A percentile compares a stretch with the other conserved stretches of the same genome.
Evolutionary conservation across 2,888 invertebrate genomes (phyloP).

Genomic region (Corbicula japonica): DNA sequence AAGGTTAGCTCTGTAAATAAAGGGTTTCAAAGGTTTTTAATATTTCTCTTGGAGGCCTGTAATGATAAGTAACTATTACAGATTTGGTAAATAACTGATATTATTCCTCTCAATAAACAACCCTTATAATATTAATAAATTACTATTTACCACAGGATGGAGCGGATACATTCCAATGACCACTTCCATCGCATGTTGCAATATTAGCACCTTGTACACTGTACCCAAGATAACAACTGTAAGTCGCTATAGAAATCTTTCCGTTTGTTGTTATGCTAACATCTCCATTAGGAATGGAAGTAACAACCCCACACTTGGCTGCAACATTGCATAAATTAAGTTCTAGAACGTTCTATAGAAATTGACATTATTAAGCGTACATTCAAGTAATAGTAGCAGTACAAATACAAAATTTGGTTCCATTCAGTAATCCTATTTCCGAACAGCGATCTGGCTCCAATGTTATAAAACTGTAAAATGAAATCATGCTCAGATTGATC

Average conservation of each 20-base stretch:
- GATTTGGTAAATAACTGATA: background rate
- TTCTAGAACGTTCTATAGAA: too few species aligned
- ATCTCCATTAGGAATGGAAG: conserved; percentile 35
- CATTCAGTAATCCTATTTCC: too few species aligned
- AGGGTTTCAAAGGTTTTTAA: too few species aligned
- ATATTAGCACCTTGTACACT: conserved; percentile 33
- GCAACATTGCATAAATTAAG: too few species aligned
- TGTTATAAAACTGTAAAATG: too few species aligned
- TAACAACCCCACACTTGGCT: conserved; percentile 17
- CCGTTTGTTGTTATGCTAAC: conserved; percentile 45
- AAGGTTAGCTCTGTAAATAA: too few species aligned
- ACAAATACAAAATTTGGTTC: too few species aligned
- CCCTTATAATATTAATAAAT: too few species aligned
- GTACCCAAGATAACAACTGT: conserved; percentile 54
- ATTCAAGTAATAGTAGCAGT: too few species aligned
- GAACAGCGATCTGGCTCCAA: too few species aligned
- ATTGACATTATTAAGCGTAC: too few species aligned
- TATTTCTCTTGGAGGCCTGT: background rate
- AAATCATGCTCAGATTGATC: too few species aligned
- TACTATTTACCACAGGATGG: conserved; percentile 45
- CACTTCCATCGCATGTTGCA: conserved; percentile 37
- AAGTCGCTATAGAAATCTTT: conserved; percentile 17
- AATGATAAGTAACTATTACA: background rate
- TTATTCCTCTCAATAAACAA: background rate
- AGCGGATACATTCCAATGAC: conserved; percentile 40